A percentile compares a stretch with the other conserved stretches of the same genome.
These are phyloP conservation scores for Hippocampus mohnikei DNA, from an alignment of 2,113 vertebrate species.

Conservation along the genomic window DNA sequence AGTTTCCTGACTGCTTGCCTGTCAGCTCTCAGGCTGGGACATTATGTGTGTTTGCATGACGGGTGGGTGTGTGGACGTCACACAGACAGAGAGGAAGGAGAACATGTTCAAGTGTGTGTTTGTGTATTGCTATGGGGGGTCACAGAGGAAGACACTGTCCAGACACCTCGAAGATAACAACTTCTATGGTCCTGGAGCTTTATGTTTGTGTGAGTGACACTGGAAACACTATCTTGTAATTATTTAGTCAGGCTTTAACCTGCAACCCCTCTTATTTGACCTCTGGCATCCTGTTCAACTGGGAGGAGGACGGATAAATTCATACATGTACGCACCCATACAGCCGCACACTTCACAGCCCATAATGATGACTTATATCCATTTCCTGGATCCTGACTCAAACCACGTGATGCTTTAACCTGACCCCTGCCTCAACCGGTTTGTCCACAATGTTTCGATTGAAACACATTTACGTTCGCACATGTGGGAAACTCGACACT, in stretches of 20 bases:
- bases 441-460: not conserved
- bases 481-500: not conserved
- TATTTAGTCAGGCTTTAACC: conserved; percentile 68
- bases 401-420: conserved; percentile 2
- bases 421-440: not conserved
- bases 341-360: conserved; percentile 8
- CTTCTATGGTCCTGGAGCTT: conserved; percentile 26
- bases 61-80: conserved; percentile 18
- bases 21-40: conserved; percentile 39
- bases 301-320: conserved; percentile 46
- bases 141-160: conserved; percentile 57
- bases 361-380: not conserved
- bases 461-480: not conserved
- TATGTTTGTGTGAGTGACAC: conserved; percentile 27
- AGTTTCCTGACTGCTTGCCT: conserved; percentile 68
- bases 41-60: conserved; percentile 17
- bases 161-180: conserved; percentile 64
- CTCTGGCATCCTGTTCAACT: conserved; percentile 64
- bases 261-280: conserved; percentile 63
- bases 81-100: conserved; percentile 25
- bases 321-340: conserved; percentile 55
- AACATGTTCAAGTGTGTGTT: conserved; percentile 49
- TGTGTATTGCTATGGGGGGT: conserved; percentile 37
- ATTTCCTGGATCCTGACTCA: not conserved
- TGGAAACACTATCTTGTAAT: conserved; percentile 57